phyloP scores from a whole-genome alignment of 2,888 invertebrate genomes.

The Hyalella azteca region DNA sequence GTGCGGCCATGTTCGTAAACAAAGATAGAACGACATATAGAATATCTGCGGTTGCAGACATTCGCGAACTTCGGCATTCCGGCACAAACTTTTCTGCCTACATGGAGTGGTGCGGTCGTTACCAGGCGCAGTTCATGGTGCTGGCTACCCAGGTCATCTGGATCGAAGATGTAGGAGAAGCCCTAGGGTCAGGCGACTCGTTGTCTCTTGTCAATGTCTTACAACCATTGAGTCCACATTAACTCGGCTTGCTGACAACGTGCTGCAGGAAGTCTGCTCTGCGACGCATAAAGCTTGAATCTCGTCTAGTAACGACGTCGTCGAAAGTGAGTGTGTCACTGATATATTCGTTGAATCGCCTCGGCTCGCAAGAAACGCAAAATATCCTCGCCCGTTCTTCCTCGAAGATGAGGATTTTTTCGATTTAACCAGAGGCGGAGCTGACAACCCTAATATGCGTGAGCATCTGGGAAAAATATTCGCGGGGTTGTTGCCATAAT shows the following conservation, averaged over 20 bases:
- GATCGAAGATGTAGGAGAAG: conserved; percentile 83
- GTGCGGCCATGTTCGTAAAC: no score
- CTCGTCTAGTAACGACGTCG: no score
- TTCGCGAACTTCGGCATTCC: conserved; percentile 53
- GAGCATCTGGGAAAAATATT: no score
- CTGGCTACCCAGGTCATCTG: conserved; percentile 95
- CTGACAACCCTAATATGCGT: no score
- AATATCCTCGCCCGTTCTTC: no score
- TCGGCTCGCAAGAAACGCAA: no score
- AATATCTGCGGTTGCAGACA: conserved; percentile 91
- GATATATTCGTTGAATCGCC: no score
- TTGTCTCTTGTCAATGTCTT: conserved; percentile 73
- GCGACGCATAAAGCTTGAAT: conserved; percentile 92
- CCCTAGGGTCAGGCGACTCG: conserved; percentile 67
- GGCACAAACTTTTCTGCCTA: conserved; percentile 70
- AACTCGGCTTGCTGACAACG: conserved; percentile 96
- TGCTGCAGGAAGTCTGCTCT: conserved; percentile 96
- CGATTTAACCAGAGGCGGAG: no score
- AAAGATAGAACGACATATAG: no score
- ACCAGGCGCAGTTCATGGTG: conserved; percentile 92
- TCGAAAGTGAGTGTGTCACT: no score
- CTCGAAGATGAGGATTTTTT: no score
- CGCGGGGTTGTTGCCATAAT: no score
- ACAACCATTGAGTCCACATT: conserved; percentile 84
- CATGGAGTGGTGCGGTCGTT: conserved; percentile 86